A percentile compares a stretch with the other conserved stretches of the same genome.
Conservation (phyloP, 2,888 invertebrate species). For the Ormyrus thymus region DNA sequence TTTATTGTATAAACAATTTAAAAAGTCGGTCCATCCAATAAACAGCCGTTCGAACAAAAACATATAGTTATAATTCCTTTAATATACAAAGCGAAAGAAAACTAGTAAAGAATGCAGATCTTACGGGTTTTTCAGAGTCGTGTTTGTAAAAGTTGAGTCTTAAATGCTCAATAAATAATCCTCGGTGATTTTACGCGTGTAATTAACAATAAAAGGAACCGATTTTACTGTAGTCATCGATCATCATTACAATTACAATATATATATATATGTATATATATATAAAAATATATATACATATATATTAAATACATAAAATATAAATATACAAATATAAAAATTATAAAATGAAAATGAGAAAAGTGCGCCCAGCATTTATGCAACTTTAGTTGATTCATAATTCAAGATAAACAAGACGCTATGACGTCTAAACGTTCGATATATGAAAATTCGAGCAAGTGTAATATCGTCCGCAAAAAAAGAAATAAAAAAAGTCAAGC, state of each 20-base stretch:
- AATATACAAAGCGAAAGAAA: constrained; percentile 3
- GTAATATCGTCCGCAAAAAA: constrained; percentile 36
- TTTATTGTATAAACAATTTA: too few species aligned
- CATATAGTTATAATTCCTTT: constrained; percentile 15
- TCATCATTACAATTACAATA: constrained; percentile 6
- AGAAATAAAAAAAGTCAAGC: constrained; percentile 28
- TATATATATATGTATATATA: constrained; percentile 26
- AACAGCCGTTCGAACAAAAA: constrained; percentile 39
- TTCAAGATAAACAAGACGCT: constrained; percentile 16
- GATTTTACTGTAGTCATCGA: constrained; percentile 41
- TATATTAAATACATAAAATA: not conserved
- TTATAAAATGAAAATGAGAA: constrained; percentile 22
- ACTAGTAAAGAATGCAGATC: constrained; percentile 2
- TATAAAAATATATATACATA: constrained; percentile 32
- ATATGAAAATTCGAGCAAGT: constrained; percentile 21
- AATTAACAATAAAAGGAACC: constrained; percentile 26
- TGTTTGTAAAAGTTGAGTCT: constrained; percentile 32
- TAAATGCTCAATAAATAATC: constrained; percentile 34
- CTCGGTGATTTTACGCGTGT: constrained; percentile 35
- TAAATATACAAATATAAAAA: constrained; percentile 28
- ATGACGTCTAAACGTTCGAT: constrained; percentile 44
- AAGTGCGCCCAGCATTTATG: constrained; percentile 20
- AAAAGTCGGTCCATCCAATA: constrained; percentile 44
- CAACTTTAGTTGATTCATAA: constrained; percentile 39
- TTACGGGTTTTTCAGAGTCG: constrained; percentile 40